Conservation (phyloP, 2,888 invertebrate species). For the Rapana venosa region DNA sequence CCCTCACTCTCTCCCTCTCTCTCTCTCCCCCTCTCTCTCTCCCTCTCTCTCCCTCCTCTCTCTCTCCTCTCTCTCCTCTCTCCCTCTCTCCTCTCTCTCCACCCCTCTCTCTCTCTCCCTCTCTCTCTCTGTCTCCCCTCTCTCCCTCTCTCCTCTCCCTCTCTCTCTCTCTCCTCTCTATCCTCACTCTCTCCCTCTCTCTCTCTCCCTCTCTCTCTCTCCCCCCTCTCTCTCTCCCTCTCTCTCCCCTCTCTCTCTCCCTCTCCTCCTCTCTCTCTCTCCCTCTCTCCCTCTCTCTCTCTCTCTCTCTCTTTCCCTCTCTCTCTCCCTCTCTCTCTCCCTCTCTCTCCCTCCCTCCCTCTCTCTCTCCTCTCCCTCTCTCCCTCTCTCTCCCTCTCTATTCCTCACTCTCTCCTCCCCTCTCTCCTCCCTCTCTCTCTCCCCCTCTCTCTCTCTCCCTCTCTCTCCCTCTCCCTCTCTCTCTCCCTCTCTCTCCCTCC, state of each 20-base stretch:
- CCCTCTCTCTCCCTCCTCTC: neutral
- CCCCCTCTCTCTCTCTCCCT: neutral
- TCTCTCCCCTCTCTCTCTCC: neutral
- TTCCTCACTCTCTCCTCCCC: neutral
- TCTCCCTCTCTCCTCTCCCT: neutral
- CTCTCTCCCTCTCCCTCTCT: slow-evolving; percentile 19
- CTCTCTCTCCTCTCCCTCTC: neutral
- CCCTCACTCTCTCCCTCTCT: no score
- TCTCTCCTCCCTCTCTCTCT: slow-evolving; percentile 2
- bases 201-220: neutral
- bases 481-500: neutral
- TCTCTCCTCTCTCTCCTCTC: no score
- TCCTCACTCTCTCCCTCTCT: neutral
- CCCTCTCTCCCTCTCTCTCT: neutral
- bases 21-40: no score
- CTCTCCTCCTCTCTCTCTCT: neutral
- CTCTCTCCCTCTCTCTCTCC: neutral
- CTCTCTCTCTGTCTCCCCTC: neutral
- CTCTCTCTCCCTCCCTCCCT: neutral
- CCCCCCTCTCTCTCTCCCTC: neutral
- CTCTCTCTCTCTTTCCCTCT: neutral
- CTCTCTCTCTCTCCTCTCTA: neutral
- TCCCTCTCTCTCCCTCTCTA: neutral
- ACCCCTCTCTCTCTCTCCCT: neutral
- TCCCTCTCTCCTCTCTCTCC: neutral